Base-by-base conservation (phyloP, 37 sponge, comb jelly and placozoan genomes). In the Haliclona indistincta region DNA sequence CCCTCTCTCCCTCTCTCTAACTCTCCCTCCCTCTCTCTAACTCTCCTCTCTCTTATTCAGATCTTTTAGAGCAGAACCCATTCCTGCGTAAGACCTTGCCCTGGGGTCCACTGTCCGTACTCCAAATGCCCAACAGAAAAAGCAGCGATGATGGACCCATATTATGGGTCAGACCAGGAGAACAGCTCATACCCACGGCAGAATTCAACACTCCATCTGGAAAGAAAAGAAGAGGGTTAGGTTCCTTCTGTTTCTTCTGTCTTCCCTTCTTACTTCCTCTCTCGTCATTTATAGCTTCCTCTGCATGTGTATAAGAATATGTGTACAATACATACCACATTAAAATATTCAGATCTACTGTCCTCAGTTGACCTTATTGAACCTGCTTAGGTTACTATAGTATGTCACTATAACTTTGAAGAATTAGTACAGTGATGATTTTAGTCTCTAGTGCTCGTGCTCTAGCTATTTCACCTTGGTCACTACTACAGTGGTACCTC, bases 91-190 rank as follows among this genome's bases (percentile, higher is more conserved):
- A 51, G 7, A 82, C 90, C 23, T 69, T 94, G 53, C 98, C 98
- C 4, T 97, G 98, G 98, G 95, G 98, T 2, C 17, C 64, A 15
- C 76, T 97, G 54, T 94, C 92, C 22, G 20, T 33, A 41, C 87
- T 93, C 38, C 37, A 87, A 15, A 56, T 81, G 22, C 23, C 54
- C 26, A 55, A 83, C 34, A 87, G 87, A 17, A 71, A 43, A 32
- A 44, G 79, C n/a, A 91, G 93, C 49, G 89, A 97, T 70, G 98
- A 97, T 41, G 98, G 98, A 13, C 98, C 98, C 54, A 97, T 97
- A 38, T 71, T 97, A 58, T 97, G 98, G 98, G 86, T 86, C 32
- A 41, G 98, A 20, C 93, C 98, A 8, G 98, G 98, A 28, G 98
- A 97, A 60, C 98, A 97, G 77, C 67, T 94, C 69, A 81, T 97